Percentiles rank a stretch among this genome's conserved stretches.
phyloP scores from a whole-genome alignment of 2,888 invertebrate genomes.

The Gortyna flavago region DNA sequence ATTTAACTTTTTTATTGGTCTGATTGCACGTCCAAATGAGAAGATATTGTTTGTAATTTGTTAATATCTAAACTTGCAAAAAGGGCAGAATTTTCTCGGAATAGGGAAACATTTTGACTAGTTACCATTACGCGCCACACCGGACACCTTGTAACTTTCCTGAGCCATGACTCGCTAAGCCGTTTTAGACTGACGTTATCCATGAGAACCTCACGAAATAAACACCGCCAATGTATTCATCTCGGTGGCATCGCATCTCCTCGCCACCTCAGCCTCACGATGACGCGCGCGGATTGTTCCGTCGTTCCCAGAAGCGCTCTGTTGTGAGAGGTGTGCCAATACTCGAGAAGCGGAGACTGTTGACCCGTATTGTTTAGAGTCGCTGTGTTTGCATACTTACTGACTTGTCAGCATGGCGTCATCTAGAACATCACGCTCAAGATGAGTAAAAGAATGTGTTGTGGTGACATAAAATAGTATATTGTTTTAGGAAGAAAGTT shows the following conservation, averaged over 20 bases:
- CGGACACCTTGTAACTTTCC: background rate
- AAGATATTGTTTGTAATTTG: background rate
- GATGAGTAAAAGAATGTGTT: background rate
- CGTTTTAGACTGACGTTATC: background rate
- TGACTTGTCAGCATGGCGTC: constrained; percentile 13
- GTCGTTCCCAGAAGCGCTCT: constrained; percentile 47
- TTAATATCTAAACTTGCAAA: background rate
- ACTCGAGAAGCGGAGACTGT: constrained; percentile 25
- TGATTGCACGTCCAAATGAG: no score
- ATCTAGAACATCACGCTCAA: background rate
- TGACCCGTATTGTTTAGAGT: constrained; percentile 58
- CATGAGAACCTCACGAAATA: background rate
- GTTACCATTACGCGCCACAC: no score
- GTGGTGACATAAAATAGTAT: background rate
- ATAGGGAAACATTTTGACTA: background rate
- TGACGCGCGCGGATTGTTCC: constrained; percentile 30
- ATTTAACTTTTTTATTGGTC: no score
- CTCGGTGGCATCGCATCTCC: background rate
- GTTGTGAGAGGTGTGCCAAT: constrained; percentile 40
- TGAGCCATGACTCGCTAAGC: background rate
- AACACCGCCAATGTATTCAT: background rate
- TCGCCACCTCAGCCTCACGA: background rate
- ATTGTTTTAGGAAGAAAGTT: background rate
- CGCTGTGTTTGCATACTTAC: constrained; percentile 42
- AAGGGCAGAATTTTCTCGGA: background rate